Evolutionary conservation across 92 coral and sea anemone genomes (phyloP), one percentile per base, ranked within the genome.

Genomic region (Virgularia gustaviana): DNA sequence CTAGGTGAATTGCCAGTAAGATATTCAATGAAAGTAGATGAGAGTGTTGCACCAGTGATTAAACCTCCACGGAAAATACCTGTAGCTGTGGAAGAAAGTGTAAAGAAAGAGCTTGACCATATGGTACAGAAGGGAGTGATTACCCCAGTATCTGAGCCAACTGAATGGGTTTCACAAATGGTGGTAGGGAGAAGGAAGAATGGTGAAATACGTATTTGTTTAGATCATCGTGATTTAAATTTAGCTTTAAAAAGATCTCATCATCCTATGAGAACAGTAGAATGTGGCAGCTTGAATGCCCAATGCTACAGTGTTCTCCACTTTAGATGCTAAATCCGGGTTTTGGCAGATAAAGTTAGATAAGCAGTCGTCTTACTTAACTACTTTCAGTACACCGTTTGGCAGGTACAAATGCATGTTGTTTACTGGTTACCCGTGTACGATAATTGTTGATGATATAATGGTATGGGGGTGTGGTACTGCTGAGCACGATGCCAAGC

Each of bases 151-250:
- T 72, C 84, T 2, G 68, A 80, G 52, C 83, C 78, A 3, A 47
- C 79, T 4, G 80, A 63, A 30, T 80, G 75, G 79, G 75, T 80
- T 25, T 80, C 84, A 36, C 84, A 79, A 33, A 79, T 72, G 74
- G 84, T 79, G 15, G 84, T 64, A 6, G 43, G 73, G 16, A 57
- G 44, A 57, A 79, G 63, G 79, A 62, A 78, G 44, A 76, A 62
- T 36, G 68, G 84, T 11, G 42, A 56, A 9, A 72, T 72, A 42
- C 41, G 59, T 41, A 72, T 72, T 15, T 79, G 78, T 65, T 42
- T 71, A 6, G 83, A 79, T 71, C 83, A 72, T 18, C 56, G 70
- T 13, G 68, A 80, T 42, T 34, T 79, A 27, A 79, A 51, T 22
- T 37, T 33, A 36, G 79, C 79, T 36, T 63, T 79, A 10, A 72